Evolutionary conservation across 2,797 vertebrate species (phyloP).

Genomic region (Enteromius thamalakanensis): DNA sequence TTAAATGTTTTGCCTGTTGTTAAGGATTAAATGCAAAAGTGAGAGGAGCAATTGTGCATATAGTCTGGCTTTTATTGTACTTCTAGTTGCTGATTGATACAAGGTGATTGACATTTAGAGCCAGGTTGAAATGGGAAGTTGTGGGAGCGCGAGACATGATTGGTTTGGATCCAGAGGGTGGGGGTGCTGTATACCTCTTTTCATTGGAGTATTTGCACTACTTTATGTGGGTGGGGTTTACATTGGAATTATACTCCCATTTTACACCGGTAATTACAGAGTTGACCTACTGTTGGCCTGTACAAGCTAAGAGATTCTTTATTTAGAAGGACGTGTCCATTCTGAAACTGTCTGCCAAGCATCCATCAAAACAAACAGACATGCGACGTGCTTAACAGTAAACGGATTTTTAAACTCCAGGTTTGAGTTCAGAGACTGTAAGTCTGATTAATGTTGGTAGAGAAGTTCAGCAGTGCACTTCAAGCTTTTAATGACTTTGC

Average conservation of each 20-base stretch:
- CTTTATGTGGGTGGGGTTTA: constrained; percentile 11
- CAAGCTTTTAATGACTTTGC: neutral
- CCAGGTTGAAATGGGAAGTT: neutral
- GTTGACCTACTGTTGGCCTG: constrained; percentile 6
- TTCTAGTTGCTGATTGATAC: neutral
- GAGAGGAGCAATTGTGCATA: neutral
- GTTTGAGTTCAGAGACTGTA: constrained; percentile 9
- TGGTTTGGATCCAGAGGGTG: constrained; percentile 41
- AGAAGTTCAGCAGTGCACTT: neutral
- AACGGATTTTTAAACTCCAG: neutral
- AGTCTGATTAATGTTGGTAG: constrained; percentile 8
- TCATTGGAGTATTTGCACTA: constrained; percentile 40
- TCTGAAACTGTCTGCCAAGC: neutral
- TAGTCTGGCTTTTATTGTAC: constrained; percentile 5
- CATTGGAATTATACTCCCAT: neutral
- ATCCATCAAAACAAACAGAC: neutral
- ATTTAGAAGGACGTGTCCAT: neutral
- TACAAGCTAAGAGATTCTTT: neutral
- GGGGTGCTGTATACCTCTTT: neutral
- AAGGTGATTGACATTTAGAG: constrained; percentile 1
- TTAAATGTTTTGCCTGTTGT: neutral
- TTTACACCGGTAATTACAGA: neutral
- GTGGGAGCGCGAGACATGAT: neutral
- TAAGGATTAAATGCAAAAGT: neutral
- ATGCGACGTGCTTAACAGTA: neutral